phyloP scores from a whole-genome alignment of 2,797 vertebrate species.

The Scolopax bukidnonensis region DNA sequence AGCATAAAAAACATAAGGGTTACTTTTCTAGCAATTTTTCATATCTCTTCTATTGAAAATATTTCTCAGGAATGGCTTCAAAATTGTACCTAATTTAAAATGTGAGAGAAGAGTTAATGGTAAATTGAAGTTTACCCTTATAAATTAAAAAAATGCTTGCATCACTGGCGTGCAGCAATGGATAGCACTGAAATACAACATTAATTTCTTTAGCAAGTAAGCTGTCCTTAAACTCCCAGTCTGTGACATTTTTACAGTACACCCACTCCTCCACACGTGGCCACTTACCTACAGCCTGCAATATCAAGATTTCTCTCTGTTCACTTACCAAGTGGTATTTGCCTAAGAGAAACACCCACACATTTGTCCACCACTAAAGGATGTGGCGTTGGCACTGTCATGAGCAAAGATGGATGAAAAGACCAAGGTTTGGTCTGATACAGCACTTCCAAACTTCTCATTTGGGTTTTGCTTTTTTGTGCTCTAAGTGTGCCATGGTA shows the following conservation, averaged over 20 bases:
- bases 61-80: not conserved
- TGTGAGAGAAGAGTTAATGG: not conserved
- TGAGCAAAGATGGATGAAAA: not conserved
- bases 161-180: not conserved
- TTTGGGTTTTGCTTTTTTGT: not conserved
- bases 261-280: not conserved
- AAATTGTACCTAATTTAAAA: not conserved
- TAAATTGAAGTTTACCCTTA: slow-evolving; percentile 19
- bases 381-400: not conserved
- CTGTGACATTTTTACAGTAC: not conserved
- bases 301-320: not conserved
- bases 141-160: not conserved
- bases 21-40: not conserved
- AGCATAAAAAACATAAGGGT: not conserved
- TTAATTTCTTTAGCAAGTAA: not conserved
- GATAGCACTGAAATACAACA: not conserved
- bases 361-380: not conserved
- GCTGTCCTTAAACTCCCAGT: not conserved
- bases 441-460: not conserved
- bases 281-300: not conserved
- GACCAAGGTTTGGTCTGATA: not conserved
- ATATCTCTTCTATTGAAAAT: not conserved
- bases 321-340: not conserved
- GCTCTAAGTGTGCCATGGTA: not conserved
- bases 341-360: not conserved